Conservation (phyloP, 2,113 vertebrate species). For the Dicrurus megarhynchus region DNA sequence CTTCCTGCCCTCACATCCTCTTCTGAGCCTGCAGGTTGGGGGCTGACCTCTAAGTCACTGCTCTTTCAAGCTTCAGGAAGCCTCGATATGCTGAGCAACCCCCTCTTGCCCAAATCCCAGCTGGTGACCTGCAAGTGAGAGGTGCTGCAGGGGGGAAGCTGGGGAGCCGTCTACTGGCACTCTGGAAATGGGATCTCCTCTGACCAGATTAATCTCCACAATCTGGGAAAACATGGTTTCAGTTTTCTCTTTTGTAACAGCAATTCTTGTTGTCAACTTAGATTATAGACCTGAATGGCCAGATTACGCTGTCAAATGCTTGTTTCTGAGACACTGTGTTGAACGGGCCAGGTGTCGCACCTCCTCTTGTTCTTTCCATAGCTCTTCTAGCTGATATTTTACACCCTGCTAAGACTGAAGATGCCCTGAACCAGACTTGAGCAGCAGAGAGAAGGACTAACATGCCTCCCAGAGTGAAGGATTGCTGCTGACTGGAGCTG, state of each 20-base stretch:
- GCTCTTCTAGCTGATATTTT: background rate
- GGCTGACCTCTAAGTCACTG: background rate
- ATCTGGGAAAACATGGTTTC: constrained; percentile 12
- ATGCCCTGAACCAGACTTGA: background rate
- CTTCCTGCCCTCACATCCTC: background rate
- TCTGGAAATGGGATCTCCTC: background rate
- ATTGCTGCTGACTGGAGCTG: background rate
- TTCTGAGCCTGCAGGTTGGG: accelerated
- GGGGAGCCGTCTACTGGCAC: background rate
- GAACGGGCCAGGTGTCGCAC: accelerated
- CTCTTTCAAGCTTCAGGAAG: background rate
- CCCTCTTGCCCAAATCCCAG: background rate
- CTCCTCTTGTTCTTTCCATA: background rate
- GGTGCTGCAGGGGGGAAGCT: background rate
- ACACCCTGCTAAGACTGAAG: background rate
- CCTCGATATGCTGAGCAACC: accelerated
- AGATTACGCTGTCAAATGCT: background rate
- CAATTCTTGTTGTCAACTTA: background rate
- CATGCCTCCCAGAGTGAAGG: background rate
- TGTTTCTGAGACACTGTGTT: background rate
- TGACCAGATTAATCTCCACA: background rate
- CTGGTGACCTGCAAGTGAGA: background rate
- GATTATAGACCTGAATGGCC: background rate
- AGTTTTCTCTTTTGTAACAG: constrained; percentile 13
- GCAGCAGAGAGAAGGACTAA: background rate